These are phyloP conservation scores for Drosophila ohnishii DNA, from an alignment of 1,140 invertebrate species.

Conservation along the genomic window DNA sequence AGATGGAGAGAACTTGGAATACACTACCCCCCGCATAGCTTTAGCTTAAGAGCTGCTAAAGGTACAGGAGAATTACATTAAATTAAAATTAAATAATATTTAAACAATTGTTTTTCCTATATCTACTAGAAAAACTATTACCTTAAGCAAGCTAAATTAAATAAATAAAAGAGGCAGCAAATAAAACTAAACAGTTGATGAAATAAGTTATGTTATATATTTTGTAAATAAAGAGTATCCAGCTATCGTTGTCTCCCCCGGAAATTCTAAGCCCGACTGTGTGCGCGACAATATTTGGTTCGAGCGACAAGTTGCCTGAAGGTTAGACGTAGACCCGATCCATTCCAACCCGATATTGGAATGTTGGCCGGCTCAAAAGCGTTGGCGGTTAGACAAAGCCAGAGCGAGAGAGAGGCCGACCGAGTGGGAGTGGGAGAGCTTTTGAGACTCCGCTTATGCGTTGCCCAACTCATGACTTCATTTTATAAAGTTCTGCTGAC, in stretches of 20 bases:
- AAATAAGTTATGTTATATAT: background rate
- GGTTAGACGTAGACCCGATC: slow-evolving; percentile 53
- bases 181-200: background rate
- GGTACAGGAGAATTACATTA: background rate
- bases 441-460: background rate
- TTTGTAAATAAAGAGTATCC: slow-evolving; percentile 7
- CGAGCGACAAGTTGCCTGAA: slow-evolving; percentile 52
- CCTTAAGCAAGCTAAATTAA: background rate
- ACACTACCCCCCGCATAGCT: too few relatives aligned
- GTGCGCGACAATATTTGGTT: slow-evolving; percentile 48
- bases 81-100: too few relatives aligned
- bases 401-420: slow-evolving; percentile 1
- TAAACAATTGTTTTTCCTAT: background rate
- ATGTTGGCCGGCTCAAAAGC: slow-evolving; percentile 45
- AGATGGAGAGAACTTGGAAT: slow-evolving; percentile 13
- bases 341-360: slow-evolving; percentile 37
- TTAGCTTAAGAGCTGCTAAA: too few relatives aligned
- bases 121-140: background rate
- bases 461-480: background rate
- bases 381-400: slow-evolving; percentile 45
- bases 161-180: background rate
- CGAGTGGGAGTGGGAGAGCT: slow-evolving; percentile 12
- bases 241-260: background rate
- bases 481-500: background rate
- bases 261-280: slow-evolving; percentile 10